Base-by-base conservation (phyloP, 1,140 invertebrate species). In the Proales similis region DNA sequence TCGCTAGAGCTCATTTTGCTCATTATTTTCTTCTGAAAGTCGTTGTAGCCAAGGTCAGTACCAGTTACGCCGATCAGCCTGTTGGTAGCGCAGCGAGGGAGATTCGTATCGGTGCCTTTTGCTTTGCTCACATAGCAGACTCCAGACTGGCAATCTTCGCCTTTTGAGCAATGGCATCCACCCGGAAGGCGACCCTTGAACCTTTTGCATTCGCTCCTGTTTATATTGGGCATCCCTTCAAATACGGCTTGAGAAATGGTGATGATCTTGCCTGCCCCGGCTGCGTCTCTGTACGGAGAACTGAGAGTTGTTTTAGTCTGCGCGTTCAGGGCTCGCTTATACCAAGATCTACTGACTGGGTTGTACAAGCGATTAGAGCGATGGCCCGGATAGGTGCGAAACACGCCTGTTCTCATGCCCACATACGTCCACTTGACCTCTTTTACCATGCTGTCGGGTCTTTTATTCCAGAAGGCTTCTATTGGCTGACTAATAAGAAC, bases 371-470 rank as follows among this genome's bases (percentile, higher is more conserved):
- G 68, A 4, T 65, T 70, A 33, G 75, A 77, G 42, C 74, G 67
- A 53, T 78, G 76, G 24, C 74, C 76, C 48, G 76, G 76, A 65
- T 76, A 78, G 1, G 76, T 77, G 46, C 76, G 66, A 63, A 78
- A 78, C n/a, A 78, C 74, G 3, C 76, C 76, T 66, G 72, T 74
- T 19, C 76, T 65, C 64, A 78, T 69, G 3, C 75, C 76, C 42
- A 78, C 74, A 67, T 78, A 77, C 6, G 75, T 77, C 76, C 76
- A 78, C 65, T 75, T 78, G 9, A 78, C 69, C 63, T 78, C 71
- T 36, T 72, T 69, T 3, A 77, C 62, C 3, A 72, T 75, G 43
- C 77, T 75, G 70, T 74, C 74, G 17, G 68, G 53, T 27, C 75
- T 64, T 0, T 48, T 66, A 46, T 67, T 71, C 76, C 76, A 78